These are phyloP conservation scores for Semnornis frantzii DNA, from an alignment of 2,113 vertebrate species.

Conservation along the genomic window DNA sequence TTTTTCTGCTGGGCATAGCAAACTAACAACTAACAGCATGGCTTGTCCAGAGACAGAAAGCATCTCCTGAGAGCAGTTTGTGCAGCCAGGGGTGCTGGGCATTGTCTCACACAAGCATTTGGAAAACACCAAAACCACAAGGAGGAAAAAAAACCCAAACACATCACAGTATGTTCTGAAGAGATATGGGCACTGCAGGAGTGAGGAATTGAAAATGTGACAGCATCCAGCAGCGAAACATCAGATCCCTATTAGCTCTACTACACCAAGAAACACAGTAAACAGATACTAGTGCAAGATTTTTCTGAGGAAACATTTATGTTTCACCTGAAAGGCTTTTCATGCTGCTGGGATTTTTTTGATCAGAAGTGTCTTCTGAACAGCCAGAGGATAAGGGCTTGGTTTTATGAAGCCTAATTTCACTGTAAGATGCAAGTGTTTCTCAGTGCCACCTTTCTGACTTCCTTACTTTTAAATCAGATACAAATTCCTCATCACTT, in stretches of 20 bases:
- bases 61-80: background rate
- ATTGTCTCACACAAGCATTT: accelerated
- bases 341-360: background rate
- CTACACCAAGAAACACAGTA: background rate
- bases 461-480: background rate
- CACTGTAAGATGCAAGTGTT: background rate
- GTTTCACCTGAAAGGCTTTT: background rate
- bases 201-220: background rate
- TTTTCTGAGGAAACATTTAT: background rate
- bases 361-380: background rate
- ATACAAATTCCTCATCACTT: background rate
- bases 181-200: background rate
- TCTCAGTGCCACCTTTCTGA: background rate
- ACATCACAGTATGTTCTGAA: background rate
- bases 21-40: background rate
- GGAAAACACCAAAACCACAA: background rate
- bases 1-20: background rate
- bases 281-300: background rate
- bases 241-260: background rate
- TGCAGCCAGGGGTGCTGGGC: background rate
- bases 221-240: background rate
- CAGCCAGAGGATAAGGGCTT: background rate
- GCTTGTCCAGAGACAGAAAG: background rate
- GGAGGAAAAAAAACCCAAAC: background rate
- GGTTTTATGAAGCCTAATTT: background rate